Evolutionary conservation across 2,797 vertebrate species (phyloP).

Genomic region (Aldrovandia affinis): DNA sequence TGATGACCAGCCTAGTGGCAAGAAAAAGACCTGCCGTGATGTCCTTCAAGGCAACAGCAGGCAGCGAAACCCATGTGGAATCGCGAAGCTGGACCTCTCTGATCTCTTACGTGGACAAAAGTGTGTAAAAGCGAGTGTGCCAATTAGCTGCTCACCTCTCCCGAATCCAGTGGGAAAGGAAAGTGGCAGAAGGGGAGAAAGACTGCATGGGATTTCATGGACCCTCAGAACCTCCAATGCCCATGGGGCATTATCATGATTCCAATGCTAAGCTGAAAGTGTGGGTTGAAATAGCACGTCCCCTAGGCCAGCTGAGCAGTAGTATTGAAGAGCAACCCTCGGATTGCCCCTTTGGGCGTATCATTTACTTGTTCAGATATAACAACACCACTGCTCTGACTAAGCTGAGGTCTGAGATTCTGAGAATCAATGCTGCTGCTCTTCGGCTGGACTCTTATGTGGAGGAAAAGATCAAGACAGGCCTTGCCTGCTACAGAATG

Average conservation of each 20-base stretch:
- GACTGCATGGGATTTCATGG: constrained; percentile 15
- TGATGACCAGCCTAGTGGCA: constrained; percentile 53
- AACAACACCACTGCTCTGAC: constrained; percentile 54
- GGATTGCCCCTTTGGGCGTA: constrained; percentile 65
- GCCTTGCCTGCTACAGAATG: constrained; percentile 63
- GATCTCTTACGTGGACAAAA: constrained; percentile 73
- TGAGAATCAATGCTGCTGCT: constrained; percentile 71
- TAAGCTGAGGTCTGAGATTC: constrained; percentile 70
- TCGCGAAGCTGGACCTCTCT: constrained; percentile 73
- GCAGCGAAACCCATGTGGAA: constrained; percentile 64
- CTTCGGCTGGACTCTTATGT: constrained; percentile 63
- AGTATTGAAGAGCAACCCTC: background rate
- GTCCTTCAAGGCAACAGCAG: constrained; percentile 39
- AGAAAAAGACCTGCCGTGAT: constrained; percentile 37
- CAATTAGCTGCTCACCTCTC: constrained; percentile 67
- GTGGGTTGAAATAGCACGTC: constrained; percentile 71
- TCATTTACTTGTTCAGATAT: constrained; percentile 74
- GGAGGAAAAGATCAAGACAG: constrained; percentile 41
- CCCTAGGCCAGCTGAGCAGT: constrained; percentile 42
- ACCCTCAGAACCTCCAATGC: constrained; percentile 44
- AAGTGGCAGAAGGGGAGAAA: constrained; percentile 29
- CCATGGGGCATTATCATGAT: constrained; percentile 71
- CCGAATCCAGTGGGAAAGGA: constrained; percentile 26
- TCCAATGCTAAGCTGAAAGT: constrained; percentile 77
- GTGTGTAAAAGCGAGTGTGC: constrained; percentile 64